phyloP scores from a whole-genome alignment of 2,888 invertebrate species.

The Apeira syringaria region DNA sequence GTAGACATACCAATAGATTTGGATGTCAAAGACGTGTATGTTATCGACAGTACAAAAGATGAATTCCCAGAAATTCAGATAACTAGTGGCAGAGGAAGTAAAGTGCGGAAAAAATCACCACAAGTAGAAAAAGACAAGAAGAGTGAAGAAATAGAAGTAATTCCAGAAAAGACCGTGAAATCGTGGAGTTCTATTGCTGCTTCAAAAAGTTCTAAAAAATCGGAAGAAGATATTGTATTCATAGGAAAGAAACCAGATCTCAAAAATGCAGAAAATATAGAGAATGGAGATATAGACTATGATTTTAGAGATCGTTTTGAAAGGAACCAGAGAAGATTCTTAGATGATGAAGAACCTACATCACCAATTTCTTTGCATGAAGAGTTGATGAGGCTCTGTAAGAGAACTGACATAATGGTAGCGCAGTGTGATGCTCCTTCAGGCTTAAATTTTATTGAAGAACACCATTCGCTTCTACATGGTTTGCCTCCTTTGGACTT shows the following conservation, averaged over 20 bases:
- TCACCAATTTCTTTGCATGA: slow-evolving; percentile 67
- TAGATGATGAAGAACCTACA: slow-evolving; percentile 44
- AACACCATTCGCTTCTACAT: slow-evolving; percentile 65
- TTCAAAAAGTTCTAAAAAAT: slow-evolving; percentile 50
- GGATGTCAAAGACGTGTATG: slow-evolving; percentile 69
- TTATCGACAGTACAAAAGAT: slow-evolving; percentile 72
- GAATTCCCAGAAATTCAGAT: slow-evolving; percentile 77
- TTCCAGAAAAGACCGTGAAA: slow-evolving; percentile 58
- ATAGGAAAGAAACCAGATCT: slow-evolving; percentile 17
- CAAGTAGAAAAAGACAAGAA: slow-evolving; percentile 42
- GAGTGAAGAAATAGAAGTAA: slow-evolving; percentile 36
- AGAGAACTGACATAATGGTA: slow-evolving; percentile 75
- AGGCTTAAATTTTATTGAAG: slow-evolving; percentile 72
- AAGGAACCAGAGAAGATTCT: slow-evolving; percentile 21
- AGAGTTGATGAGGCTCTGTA: slow-evolving; percentile 69
- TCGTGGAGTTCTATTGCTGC: slow-evolving; percentile 83
- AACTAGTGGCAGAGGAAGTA: slow-evolving; percentile 52
- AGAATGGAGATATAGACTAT: slow-evolving; percentile 26
- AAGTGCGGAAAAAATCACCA: slow-evolving; percentile 63
- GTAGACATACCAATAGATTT: slow-evolving; percentile 47
- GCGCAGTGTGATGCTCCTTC: slow-evolving; percentile 74
- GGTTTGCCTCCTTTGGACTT: slow-evolving; percentile 70
- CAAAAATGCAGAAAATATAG: slow-evolving; percentile 21
- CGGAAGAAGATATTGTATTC: slow-evolving; percentile 30
- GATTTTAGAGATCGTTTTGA: too few species aligned